These are phyloP conservation scores for Heliothis subflexa DNA, from an alignment of 1,140 invertebrate species.

Conservation along the genomic window DNA sequence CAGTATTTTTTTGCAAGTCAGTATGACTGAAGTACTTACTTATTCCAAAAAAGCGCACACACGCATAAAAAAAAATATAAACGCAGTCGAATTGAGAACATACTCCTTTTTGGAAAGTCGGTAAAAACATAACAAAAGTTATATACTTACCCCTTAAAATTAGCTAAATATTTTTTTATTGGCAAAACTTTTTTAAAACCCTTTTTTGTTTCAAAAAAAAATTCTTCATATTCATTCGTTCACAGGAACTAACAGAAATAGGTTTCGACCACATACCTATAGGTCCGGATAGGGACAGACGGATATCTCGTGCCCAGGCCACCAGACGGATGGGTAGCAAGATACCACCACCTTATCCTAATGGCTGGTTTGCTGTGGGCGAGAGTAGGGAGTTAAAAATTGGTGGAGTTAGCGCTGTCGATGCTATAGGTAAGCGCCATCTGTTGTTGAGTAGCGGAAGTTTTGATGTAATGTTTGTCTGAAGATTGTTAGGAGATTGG, in stretches of 20 bases:
- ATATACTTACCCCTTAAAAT: no score
- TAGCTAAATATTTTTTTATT: not conserved
- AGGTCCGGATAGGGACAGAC: constrained; percentile 86
- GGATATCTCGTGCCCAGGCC: constrained; percentile 70
- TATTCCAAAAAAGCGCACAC: no score
- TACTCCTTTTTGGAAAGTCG: no score
- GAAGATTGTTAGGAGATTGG: no score
- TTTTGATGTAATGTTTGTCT: not conserved
- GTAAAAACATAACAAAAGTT: no score
- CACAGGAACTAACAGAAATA: constrained; percentile 72
- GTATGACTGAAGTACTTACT: no score
- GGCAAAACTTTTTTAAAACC: not conserved
- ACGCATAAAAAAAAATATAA: no score
- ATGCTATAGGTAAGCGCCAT: constrained; percentile 88
- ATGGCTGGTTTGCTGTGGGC: constrained; percentile 94
- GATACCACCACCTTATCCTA: constrained; percentile 94
- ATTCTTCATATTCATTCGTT: no score
- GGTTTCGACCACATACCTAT: constrained; percentile 86
- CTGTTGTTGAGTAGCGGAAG: constrained; percentile 24
- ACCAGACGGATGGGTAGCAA: constrained; percentile 86
- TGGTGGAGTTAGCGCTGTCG: constrained; percentile 88
- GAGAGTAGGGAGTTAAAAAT: constrained; percentile 89
- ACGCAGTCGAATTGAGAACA: no score
- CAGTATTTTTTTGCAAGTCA: no score
- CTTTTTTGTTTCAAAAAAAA: no score